Base-by-base conservation (phyloP, 23 tunicate genomes). In the Clavelina lepadiformis region DNA sequence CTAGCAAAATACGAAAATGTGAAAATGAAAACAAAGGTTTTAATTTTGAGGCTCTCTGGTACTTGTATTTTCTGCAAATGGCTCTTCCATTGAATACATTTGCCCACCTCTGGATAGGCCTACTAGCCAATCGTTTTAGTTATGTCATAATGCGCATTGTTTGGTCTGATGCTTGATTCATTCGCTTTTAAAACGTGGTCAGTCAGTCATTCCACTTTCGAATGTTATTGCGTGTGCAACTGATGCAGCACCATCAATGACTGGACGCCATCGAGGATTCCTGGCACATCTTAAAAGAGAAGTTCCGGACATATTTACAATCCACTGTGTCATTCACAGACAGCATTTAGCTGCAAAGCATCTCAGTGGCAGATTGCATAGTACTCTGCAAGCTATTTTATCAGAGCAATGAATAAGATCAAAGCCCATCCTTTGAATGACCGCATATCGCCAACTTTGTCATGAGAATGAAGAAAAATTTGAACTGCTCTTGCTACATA, bases 181-280 rank as follows among this genome's bases (percentile, higher is more conserved):
- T n/a, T n/a, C n/a, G n/a, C n/a, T n/a, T n/a, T n/a, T n/a, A n/a
- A n/a, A n/a, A n/a, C n/a, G n/a, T n/a, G n/a, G n/a, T n/a, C n/a
- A n/a, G n/a, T n/a, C n/a, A n/a, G n/a, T n/a, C n/a, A 71, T 71
- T 71, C 72, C 77, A 33, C 72, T 71, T 49, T 33, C 72, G 30
- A 71, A 71, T 62, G 19, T 71, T 71, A 71, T 61, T n/a, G 77
- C 75, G 70, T 68, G 75, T 68, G 75, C 75, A 68, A 68, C 75
- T 54, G 75, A 68, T 58, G 63, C 33, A 3, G 79, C 73, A 26
- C 70, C 73, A 73, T 45, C 79, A 38, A 73, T 73, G 38, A 32
- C 25, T n/a, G 79, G 79, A 24, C 79, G 73, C 28, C 28, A 65
- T 37, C 75, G 71, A 25, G 71, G 75, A n/a, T 45, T 35, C 73